Evolutionary conservation across 1,140 invertebrate species (phyloP), one percentile per base, ranked within the genome.

Genomic region (Drepana arcuata): DNA sequence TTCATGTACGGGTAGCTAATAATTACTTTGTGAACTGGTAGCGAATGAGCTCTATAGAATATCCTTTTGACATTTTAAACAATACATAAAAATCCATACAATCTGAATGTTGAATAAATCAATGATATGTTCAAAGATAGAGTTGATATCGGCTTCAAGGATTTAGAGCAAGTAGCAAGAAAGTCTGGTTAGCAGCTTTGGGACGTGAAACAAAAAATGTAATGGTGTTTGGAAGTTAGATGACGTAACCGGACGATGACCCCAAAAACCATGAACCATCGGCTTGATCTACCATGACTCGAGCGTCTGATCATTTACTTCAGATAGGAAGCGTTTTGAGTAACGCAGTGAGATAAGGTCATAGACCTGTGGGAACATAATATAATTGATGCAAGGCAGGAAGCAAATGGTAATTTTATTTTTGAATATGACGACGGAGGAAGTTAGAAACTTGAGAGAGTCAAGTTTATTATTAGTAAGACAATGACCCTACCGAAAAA

Each of bases 161-260:
- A n/a, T n/a, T n/a, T n/a, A n/a, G n/a, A n/a, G n/a, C n/a, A n/a
- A n/a, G n/a, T n/a, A n/a, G n/a, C n/a, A n/a, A n/a, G n/a, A n/a
- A n/a, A n/a, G n/a, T n/a, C n/a, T n/a, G n/a, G n/a, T n/a, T 29
- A 30, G 27, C 26, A 29, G 13, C 35, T 38, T 38, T 27, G 23
- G 34, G 41, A 38, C 47, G 45, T 46, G 46, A 52, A 61, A 60
- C 60, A 72, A 71, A 71, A 71, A 69, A 55, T 48, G 39, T 54
- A 49, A 64, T 65, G 55, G 57, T 64, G 40, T 29, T n/a, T 40
- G 48, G 44, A 51, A 51, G 57, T 44, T 61, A 61, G 64, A 63
- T 71, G 67, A 70, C 63, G 67, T 62, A 61, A 71, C 41, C 37
- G 70, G 50, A 25, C 61, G 42, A 35, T 57, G 65, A 67, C 54